phyloP scores from a whole-genome alignment of 2,888 invertebrate species.

The Agonopterix heracliana region DNA sequence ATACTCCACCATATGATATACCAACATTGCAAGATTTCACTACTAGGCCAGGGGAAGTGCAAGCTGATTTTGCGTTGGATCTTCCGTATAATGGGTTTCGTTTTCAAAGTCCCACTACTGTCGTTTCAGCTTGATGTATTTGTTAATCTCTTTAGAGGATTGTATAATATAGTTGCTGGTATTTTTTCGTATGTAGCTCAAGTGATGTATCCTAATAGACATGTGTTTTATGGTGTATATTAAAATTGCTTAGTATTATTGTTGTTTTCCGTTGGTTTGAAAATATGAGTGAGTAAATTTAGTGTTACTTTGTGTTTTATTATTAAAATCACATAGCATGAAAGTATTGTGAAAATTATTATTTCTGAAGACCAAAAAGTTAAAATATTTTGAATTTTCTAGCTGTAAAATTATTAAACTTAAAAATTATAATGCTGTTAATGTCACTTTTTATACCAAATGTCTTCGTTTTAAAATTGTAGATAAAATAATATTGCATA shows the following conservation, averaged over 20 bases:
- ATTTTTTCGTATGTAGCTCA: conserved; percentile 50
- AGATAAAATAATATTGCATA: too few relatives aligned
- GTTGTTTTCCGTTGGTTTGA: too few relatives aligned
- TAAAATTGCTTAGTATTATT: background rate
- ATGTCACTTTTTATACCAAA: too few relatives aligned
- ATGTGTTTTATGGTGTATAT: conserved; percentile 35
- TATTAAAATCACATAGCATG: too few relatives aligned
- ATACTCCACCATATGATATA: conserved; percentile 34
- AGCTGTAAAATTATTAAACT: too few relatives aligned
- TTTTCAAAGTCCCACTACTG: conserved; percentile 71
- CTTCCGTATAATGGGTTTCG: conserved; percentile 67
- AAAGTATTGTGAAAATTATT: too few relatives aligned
- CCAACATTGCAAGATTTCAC: conserved; percentile 51
- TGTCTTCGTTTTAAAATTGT: too few relatives aligned
- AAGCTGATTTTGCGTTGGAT: conserved; percentile 66
- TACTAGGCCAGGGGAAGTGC: conserved; percentile 61
- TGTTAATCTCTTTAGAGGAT: conserved; percentile 38
- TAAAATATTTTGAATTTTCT: too few relatives aligned
- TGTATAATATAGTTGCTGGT: conserved; percentile 42
- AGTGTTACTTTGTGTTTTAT: too few relatives aligned
- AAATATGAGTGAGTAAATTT: too few relatives aligned
- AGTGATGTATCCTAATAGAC: conserved; percentile 53
- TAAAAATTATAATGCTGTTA: too few relatives aligned
- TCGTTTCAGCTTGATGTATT: conserved; percentile 68
- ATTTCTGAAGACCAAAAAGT: too few relatives aligned